Base-by-base conservation (phyloP, 64 coral and sea anemone species). In the Hydrozoanthus tunicans region DNA sequence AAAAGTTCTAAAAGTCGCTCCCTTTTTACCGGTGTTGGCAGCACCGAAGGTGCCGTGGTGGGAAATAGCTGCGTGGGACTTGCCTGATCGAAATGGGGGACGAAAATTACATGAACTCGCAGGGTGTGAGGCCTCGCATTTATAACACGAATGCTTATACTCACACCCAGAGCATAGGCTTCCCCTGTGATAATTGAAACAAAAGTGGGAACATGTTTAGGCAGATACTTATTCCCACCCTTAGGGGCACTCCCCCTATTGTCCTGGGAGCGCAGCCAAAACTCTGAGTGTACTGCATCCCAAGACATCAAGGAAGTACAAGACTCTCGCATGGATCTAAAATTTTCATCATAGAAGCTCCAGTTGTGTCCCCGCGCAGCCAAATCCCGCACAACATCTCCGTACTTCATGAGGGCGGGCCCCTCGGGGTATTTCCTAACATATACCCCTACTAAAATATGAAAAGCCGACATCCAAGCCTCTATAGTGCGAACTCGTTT, bases 281-380 rank as follows among this genome's bases (percentile, higher is more conserved):
- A 53, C 52, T 81, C 79, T 7, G 4, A 82, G 26, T 82, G 80
- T 17, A 61, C 62, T 17, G 0, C 12, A 58, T 56, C 80, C 80
- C 80, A 82, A 17, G 5, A n/a, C 32, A 82, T 23, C 17, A 13
- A 58, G 52, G 54, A 51, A 12, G 58, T 51, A 11, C 62, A 13
- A 11, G 53, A 61, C 26, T 82, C 57, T 56, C 80, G 15, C 80
- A 82, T 63, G 80, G 15, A 82, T 14, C 80, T 12, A 56, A 82
- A 82, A 82, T 82, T 82, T 58, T 58, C 57, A 66, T 62, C 80
- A 63, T 82, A 82, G 54, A 59, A 82, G 15, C 62, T 82, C 80
- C 80, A 82, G 25, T 82, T 82, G 13, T 63, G 62, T 2, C 80
- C 57, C 80, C 59, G 53, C 43, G 20, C 43, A 24, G 78, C 78